Conservation (phyloP, 2,797 vertebrate species). For the Distichodus sexfasciatus region DNA sequence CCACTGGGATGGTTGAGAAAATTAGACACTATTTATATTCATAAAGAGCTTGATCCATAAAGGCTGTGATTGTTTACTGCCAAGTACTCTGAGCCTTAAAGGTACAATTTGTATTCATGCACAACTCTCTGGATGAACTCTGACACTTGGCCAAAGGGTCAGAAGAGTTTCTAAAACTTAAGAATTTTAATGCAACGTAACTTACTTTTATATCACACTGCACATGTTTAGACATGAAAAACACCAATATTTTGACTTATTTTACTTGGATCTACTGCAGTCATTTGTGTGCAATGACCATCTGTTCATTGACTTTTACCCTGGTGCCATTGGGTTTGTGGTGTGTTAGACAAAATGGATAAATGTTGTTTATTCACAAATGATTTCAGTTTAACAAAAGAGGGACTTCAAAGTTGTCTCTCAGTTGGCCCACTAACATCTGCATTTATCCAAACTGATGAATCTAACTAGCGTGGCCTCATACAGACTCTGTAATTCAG, state of each 20-base stretch:
- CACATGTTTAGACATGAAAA: neutral
- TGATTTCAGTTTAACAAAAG: neutral
- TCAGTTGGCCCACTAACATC: too few relatives aligned
- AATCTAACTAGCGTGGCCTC: too few relatives aligned
- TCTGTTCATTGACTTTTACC: too few relatives aligned
- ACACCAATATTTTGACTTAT: too few relatives aligned
- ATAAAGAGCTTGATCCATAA: constrained; percentile 12
- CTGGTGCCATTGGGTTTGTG: too few relatives aligned
- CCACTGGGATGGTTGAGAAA: constrained; percentile 24
- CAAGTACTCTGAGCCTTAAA: constrained; percentile 1
- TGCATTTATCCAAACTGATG: too few relatives aligned
- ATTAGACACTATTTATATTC: constrained; percentile 38
- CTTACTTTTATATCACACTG: neutral
- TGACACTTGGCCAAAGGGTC: constrained; percentile 12
- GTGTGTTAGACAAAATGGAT: too few relatives aligned
- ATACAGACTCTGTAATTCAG: too few relatives aligned
- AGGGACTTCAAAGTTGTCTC: too few relatives aligned
- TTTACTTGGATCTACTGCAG: too few relatives aligned
- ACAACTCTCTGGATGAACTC: neutral
- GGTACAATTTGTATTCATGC: constrained; percentile 1
- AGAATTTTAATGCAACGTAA: neutral
- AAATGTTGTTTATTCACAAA: too few relatives aligned
- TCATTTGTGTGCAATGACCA: too few relatives aligned
- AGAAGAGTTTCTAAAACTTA: neutral
- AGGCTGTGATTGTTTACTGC: constrained; percentile 13